phyloP scores from a whole-genome alignment of 2,888 invertebrate genomes.

The Miltochrista miniata region DNA sequence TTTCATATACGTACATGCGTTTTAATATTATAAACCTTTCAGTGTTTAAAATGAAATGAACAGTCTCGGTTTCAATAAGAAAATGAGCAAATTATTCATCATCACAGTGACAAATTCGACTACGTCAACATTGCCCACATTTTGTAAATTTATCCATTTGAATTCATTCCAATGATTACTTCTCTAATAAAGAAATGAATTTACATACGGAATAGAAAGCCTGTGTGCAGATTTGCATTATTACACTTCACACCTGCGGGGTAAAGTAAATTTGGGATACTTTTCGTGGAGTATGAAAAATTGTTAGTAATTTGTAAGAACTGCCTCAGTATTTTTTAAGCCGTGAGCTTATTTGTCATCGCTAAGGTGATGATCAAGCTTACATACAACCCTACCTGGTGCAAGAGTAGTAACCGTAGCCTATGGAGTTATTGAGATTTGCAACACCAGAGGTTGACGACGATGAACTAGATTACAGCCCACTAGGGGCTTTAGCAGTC shows the following conservation, averaged over 20 bases:
- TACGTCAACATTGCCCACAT: neutral
- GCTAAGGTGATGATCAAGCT: too few species aligned
- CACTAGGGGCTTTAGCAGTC: too few species aligned
- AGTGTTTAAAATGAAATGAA: too few species aligned
- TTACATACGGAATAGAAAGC: slow-evolving; percentile 31
- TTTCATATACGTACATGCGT: too few species aligned
- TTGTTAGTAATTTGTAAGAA: neutral
- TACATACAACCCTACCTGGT: too few species aligned
- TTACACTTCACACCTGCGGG: slow-evolving; percentile 8
- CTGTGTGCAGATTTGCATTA: slow-evolving; percentile 11
- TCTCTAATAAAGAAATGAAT: slow-evolving; percentile 28
- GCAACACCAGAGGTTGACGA: too few species aligned
- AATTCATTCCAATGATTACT: slow-evolving; percentile 21
- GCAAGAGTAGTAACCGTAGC: too few species aligned
- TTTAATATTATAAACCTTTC: too few species aligned
- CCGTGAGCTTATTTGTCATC: too few species aligned
- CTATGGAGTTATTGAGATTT: too few species aligned
- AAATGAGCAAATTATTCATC: neutral
- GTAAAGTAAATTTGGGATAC: neutral
- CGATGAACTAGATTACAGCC: too few species aligned
- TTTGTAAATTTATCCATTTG: slow-evolving; percentile 23
- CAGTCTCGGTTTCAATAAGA: too few species aligned
- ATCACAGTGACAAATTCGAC: slow-evolving; percentile 1
- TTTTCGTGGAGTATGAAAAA: neutral
- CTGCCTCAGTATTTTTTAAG: neutral